A percentile compares a stretch with the other conserved stretches of the same genome.
Evolutionary conservation across 2,113 vertebrate species (phyloP).

Genomic region (Brachypodius melanocephalos): DNA sequence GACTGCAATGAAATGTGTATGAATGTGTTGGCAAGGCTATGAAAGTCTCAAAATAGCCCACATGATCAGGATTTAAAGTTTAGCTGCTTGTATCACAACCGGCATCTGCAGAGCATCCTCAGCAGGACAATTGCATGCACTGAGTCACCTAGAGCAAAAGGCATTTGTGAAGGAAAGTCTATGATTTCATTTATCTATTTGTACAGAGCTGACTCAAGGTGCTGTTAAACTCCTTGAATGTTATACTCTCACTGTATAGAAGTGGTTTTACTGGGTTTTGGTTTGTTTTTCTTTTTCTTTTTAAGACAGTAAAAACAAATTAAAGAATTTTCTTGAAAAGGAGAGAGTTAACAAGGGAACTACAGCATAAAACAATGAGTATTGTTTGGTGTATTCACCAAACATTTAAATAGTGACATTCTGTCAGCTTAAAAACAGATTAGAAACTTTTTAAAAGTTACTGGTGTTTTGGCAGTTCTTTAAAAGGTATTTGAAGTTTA

Average conservation of each 20-base stretch:
- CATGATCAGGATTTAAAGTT: not conserved
- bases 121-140: not conserved
- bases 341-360: not conserved
- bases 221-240: not conserved
- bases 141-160: not conserved
- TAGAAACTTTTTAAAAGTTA: not conserved
- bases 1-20: not conserved
- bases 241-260: not conserved
- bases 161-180: not conserved
- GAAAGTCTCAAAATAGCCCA: not conserved
- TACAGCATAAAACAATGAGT: not conserved
- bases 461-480: not conserved
- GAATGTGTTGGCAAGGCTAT: not conserved
- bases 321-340: not conserved
- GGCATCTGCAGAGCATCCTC: not conserved
- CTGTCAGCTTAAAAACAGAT: not conserved
- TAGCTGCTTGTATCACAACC: not conserved
- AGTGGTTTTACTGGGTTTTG: not conserved
- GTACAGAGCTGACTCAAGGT: not conserved
- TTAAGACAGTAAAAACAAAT: not conserved
- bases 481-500: not conserved
- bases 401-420: not conserved
- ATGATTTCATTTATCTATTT: not conserved
- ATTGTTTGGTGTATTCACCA: not conserved
- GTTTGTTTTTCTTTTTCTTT: not conserved